Evolutionary conservation across 2,797 vertebrate species (phyloP).

Genomic region (Acrossocheilus wenchowensis): DNA sequence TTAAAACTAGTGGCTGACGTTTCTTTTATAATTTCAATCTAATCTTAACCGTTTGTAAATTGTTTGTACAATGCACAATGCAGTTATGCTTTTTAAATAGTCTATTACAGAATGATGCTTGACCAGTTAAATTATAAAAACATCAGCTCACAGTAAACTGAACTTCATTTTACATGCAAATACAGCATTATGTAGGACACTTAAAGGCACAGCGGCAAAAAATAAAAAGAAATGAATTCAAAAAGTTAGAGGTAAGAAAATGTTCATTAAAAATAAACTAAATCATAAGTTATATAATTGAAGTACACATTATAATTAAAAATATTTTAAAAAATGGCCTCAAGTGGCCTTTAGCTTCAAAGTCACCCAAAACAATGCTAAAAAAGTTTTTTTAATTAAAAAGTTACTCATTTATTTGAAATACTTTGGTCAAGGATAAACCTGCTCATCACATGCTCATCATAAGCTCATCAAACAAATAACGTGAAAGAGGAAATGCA

Average conservation of each 20-base stretch:
- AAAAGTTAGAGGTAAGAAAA: background rate
- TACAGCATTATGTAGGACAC: no score
- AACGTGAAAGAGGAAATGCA: background rate
- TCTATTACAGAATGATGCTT: background rate
- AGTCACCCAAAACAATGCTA: background rate
- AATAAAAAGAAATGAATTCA: no score
- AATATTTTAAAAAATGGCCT: background rate
- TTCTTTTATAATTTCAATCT: background rate
- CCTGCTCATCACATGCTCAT: background rate
- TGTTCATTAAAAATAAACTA: no score
- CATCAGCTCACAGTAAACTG: background rate
- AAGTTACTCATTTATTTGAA: background rate
- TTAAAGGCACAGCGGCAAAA: background rate
- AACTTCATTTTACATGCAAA: background rate
- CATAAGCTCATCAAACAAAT: background rate
- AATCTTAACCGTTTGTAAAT: background rate
- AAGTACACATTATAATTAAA: background rate
- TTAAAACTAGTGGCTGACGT: background rate
- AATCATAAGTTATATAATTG: background rate
- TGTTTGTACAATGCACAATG: background rate
- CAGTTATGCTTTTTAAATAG: background rate
- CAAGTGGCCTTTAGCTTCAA: background rate
- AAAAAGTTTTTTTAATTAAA: no score
- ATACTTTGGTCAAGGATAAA: background rate
- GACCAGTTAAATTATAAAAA: background rate